Evolutionary conservation across 2,113 vertebrate genomes (phyloP), one percentile per base, ranked within the genome.

Genomic region (Taxidea taxus): DNA sequence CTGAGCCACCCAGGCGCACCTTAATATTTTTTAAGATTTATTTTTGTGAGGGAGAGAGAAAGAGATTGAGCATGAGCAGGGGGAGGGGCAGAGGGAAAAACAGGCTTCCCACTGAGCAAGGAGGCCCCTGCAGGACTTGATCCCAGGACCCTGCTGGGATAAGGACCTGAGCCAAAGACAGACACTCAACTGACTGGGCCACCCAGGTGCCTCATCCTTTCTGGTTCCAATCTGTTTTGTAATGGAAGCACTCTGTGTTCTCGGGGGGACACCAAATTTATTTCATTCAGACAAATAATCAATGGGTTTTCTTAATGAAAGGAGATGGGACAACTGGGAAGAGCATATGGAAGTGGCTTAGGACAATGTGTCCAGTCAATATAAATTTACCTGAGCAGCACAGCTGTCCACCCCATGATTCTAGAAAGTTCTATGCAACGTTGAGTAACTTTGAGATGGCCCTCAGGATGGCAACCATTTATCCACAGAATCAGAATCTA

Each of bases 231-330:
- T 39, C 74, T 84, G 9, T 84, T 89, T 72, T 86, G 31, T 58
- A 75, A 88, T 9, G 58, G 81, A 75, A 64, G 44, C 7, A 58
- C 66, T 93, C 37, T 49, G 1, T 44, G 31, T 72, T 95, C 31
- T 7, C 11, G 4, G 15, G 15, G 58, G n/a, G 95, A 83, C 16
- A 34, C 66, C 68, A 82, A 68, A 51, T 77, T 34, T 64, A 68
- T 91, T 88, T 82, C 44, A 54, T 82, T 84, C 86, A 68, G 82
- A 88, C 54, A 97, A 84, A 87, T 70, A 62, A 95, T 91, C 92
- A 68, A 47, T 54, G 74, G 2, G 47, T 90, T 82, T 95, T 80
- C 88, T 94, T 80, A 94, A 95, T 58, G 58, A 91, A 89, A 97
- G n/a, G 81, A 72, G 39, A 54, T 68, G 21, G 47, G 11, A 15